Evolutionary conservation across 2,888 invertebrate genomes (phyloP).

Genomic region (Scaptomyza tumidula): DNA sequence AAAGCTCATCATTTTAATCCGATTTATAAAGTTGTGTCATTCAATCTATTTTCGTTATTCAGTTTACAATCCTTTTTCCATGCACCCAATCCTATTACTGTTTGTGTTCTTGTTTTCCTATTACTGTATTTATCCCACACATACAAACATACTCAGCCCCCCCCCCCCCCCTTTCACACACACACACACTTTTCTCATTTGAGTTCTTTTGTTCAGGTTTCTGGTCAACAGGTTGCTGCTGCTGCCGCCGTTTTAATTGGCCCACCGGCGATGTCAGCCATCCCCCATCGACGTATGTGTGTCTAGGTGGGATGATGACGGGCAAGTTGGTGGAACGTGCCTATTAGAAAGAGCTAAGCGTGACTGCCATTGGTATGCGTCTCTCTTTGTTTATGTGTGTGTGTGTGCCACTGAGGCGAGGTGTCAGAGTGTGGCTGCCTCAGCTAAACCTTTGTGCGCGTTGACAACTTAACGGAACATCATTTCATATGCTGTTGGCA

Average conservation of each 20-base stretch:
- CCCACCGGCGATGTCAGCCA: conserved; percentile 14
- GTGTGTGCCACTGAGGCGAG: conserved; percentile 8
- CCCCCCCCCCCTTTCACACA: background rate
- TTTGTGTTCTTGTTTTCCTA: background rate
- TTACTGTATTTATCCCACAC: conserved; percentile 1
- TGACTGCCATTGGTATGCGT: conserved; percentile 5
- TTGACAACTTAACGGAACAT: conserved; percentile 69
- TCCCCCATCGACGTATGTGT: conserved; percentile 12
- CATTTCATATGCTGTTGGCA: conserved; percentile 59
- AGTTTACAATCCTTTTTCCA: conserved; percentile 4
- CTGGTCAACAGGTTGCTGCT: conserved; percentile 53
- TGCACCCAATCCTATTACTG: background rate
- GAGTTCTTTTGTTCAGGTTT: conserved; percentile 13
- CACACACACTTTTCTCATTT: conserved; percentile 2
- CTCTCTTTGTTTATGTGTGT: conserved; percentile 17
- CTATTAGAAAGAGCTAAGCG: background rate
- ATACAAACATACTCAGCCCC: background rate
- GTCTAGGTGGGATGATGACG: background rate
- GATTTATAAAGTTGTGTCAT: background rate
- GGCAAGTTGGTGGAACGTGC: background rate
- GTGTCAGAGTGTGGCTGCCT: conserved; percentile 27
- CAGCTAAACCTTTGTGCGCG: conserved; percentile 17
- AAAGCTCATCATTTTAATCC: background rate
- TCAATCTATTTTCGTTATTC: conserved; percentile 5
- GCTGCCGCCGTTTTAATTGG: conserved; percentile 42